Percentiles rank a stretch among this genome's conserved stretches.
Conservation (phyloP, 2,113 vertebrate genomes). For the Festucalex cinctus region DNA sequence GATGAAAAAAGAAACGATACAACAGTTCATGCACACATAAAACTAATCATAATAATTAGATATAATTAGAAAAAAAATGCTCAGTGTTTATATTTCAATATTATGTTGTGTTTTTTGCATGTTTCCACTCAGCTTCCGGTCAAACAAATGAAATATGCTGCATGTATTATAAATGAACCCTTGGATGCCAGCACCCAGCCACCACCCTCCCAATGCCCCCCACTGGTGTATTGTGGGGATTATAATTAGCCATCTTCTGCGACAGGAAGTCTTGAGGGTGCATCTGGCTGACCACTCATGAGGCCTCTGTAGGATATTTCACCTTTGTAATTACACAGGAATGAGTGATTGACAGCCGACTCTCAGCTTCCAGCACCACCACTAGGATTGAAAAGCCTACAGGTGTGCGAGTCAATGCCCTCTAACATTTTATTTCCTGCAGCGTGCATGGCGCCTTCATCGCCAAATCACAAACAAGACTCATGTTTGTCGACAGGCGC, state of each 20-base stretch:
- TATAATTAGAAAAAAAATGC: not conserved
- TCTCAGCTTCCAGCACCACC: conserved; percentile 10
- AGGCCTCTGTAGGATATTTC: conserved; percentile 59
- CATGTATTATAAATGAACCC: conserved; percentile 49
- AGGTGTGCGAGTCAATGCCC: conserved; percentile 5
- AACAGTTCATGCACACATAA: conserved; percentile 21
- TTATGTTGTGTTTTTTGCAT: conserved; percentile 5
- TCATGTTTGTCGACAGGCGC: conserved; percentile 47
- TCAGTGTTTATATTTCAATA: conserved; percentile 5
- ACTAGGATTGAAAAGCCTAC: conserved; percentile 6
- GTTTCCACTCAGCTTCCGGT: conserved; percentile 39
- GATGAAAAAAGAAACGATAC: conserved; percentile 24
- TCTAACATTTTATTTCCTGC: conserved; percentile 4
- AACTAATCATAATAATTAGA: not conserved
- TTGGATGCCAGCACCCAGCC: conserved; percentile 10
- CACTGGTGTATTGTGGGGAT: conserved; percentile 17
- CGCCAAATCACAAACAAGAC: conserved; percentile 44
- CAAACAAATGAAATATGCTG: conserved; percentile 52
- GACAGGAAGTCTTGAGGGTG: conserved; percentile 55
- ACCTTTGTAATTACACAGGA: conserved; percentile 66
- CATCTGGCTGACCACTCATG: conserved; percentile 70
- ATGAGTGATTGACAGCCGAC: conserved; percentile 71
- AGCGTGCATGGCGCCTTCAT: not conserved
- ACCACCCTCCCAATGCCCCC: not conserved
- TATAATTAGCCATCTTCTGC: conserved; percentile 55